Evolutionary conservation across 2,888 invertebrate genomes (phyloP), one percentile per base, ranked within the genome.

Genomic region (Diplazon laetatorius): DNA sequence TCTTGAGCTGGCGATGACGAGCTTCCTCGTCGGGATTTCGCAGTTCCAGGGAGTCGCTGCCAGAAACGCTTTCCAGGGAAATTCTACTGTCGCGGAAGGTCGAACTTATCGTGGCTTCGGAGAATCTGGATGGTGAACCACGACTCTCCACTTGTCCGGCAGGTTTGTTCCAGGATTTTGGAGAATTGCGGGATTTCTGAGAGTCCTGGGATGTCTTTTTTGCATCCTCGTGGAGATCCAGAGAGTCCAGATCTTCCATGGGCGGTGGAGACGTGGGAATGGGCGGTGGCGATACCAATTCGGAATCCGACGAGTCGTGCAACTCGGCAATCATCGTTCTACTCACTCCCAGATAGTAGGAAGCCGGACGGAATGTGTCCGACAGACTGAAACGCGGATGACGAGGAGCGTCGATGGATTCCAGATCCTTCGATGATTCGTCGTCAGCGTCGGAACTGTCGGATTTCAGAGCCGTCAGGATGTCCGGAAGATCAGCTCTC

Each of bases 351-450:
- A 97, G 90, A 89, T 97, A 97, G 88, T 97, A 97, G 0, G 97
- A 97, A 0, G 97, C 97, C 0, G 97, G 97, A 68, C 97, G 92
- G 88, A 97, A 97, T 0, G 95, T 97, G 88, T 97, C 97, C 0
- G 97, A 97, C 72, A 97, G 92, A 90, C 97, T 97, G 88, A 97
- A 96, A 82, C 97, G 93, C 0, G 94, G 94, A 84, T 96, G 95
- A 52, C 95, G 93, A 1, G 95, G 94, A 44, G 94, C 92, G 77
- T 94, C 93, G 48, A 94, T 92, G 0, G 93, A 93, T 83, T 95
- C 94, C 63, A 95, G 91, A 82, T 97, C 95, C 91, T 96, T 96
- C 1, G 95, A 95, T 0, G 94, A 94, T 91, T 97, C 97, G 85
- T 97, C 96, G 83, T 95, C 97, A 1, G 95, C 95, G 91, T 97